Evolutionary conservation across 2,888 invertebrate species (phyloP).

Genomic region (Agriopis leucophaearia): DNA sequence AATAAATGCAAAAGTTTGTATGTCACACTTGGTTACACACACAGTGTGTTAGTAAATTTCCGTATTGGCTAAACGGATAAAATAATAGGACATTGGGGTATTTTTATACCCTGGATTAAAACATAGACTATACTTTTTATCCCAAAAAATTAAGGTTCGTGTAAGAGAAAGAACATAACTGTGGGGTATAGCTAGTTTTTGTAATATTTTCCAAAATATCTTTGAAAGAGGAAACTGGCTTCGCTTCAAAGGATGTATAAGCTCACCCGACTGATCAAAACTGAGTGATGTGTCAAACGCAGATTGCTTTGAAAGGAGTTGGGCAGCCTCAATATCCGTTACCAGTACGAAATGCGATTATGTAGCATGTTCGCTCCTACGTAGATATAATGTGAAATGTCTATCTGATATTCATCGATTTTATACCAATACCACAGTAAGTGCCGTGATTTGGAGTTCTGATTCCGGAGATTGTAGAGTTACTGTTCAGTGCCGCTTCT

Average conservation of each 20-base stretch:
- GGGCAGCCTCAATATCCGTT: constrained; percentile 65
- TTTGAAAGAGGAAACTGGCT: constrained; percentile 52
- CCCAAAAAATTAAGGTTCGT: no score
- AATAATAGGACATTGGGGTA: no score
- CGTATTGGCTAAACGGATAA: no score
- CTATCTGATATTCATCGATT: neutral
- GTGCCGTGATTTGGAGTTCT: neutral
- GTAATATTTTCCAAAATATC: constrained; percentile 8
- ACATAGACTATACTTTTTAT: no score
- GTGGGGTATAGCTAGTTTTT: neutral
- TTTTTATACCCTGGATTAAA: no score
- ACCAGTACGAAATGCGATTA: constrained; percentile 58
- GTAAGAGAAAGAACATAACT: no score
- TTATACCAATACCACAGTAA: neutral
- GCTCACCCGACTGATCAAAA: constrained; percentile 71
- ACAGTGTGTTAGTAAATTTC: no score
- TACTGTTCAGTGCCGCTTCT: no score
- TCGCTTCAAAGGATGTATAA: constrained; percentile 57
- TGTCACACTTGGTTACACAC: no score
- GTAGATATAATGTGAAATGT: constrained; percentile 13
- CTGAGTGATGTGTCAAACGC: constrained; percentile 73
- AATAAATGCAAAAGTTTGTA: no score
- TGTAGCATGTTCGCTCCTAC: constrained; percentile 41
- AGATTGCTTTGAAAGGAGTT: constrained; percentile 71
- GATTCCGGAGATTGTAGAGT: neutral